Base-by-base conservation (phyloP, 1,140 invertebrate genomes). In the Drosophila nasuta region DNA sequence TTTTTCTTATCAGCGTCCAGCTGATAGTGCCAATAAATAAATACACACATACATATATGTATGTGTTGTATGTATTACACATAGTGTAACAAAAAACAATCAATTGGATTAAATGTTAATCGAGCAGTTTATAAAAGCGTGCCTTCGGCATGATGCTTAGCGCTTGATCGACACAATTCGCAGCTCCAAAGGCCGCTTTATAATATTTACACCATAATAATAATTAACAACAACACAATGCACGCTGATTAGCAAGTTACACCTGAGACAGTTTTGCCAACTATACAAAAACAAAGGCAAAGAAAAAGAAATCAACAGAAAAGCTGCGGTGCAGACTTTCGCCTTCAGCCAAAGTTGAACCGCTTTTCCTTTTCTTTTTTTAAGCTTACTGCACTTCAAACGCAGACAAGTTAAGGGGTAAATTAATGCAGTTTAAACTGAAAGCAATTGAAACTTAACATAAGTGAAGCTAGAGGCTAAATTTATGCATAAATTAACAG, bases 121-220 rank as follows among this genome's bases (percentile, higher is more conserved):
- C 77, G 68, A 70, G 60, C 81, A 85, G 64, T 68, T 62, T 35
- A 60, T 63, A 66, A 46, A 85, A 86, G 76, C 79, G 76, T 82
- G 82, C 82, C 82, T 88, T 48, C 48, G 65, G 57, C 76, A 77
- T 82, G 75, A 33, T 43, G 60, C 17, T 57, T 5, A 11, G 2
- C 7, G 17, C 30, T 52, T 52, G 28, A 28, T 45, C 41, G 2
- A 51, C 20, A 52, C 28, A 52, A 52, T 11, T 57, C 13, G 45
- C 17, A 30, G 28, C 5, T 35, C 49, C 65, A 58, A 73, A 35
- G 52, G 20, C 3, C 60, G 11, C n/a, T 43, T 13, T 52, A 28
- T 52, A 30, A 6, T 5, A 30, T 46, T 7, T 3, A 15, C 25
- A 6, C 48, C 45, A 25, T 25, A 25, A 25, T 25, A 25, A 25